A percentile compares a stretch with the other conserved stretches of the same genome.
phyloP scores from a whole-genome alignment of 2,797 vertebrate species.

The Poeciliopsis paucimaculata region DNA sequence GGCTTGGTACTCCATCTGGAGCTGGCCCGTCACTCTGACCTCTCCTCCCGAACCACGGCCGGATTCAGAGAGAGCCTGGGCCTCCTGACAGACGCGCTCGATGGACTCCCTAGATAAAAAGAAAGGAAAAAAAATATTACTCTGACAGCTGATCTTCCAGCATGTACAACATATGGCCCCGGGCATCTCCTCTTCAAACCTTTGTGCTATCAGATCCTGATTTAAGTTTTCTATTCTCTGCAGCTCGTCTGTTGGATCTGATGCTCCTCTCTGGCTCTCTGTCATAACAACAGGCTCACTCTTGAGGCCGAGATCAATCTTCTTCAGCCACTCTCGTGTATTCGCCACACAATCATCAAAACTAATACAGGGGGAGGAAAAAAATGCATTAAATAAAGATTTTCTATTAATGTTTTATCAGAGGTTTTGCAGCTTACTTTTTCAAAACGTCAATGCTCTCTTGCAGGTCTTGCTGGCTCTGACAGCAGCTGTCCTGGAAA shows the following conservation, averaged over 20 bases:
- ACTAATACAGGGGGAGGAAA: slow-evolving; percentile 64
- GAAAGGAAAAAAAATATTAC: slow-evolving; percentile 15
- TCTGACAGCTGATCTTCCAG: slow-evolving; percentile 15
- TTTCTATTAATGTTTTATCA: slow-evolving; percentile 10
- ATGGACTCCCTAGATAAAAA: slow-evolving; percentile 85
- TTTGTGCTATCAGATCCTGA: slow-evolving; percentile 86
- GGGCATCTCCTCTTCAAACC: slow-evolving; percentile 74
- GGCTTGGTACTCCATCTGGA: slow-evolving; percentile 87
- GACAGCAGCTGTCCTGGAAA: slow-evolving; percentile 85
- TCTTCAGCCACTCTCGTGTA: slow-evolving; percentile 86
- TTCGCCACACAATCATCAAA: slow-evolving; percentile 87
- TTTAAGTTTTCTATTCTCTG: slow-evolving; percentile 89
- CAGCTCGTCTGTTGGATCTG: slow-evolving; percentile 88
- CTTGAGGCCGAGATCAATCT: slow-evolving; percentile 87
- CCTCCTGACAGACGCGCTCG: slow-evolving; percentile 87
- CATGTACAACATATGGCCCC: slow-evolving; percentile 15
- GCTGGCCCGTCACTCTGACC: slow-evolving; percentile 83
- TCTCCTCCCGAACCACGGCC: slow-evolving; percentile 85
- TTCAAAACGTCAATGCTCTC: slow-evolving; percentile 83
- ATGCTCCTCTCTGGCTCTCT: slow-evolving; percentile 83
- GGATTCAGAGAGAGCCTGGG: slow-evolving; percentile 86
- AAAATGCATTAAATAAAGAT: slow-evolving; percentile 16
- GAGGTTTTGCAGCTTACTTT: slow-evolving; percentile 62
- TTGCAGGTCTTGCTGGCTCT: slow-evolving; percentile 85
- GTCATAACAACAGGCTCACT: slow-evolving; percentile 80